Evolutionary conservation across 1,140 invertebrate genomes (phyloP), one percentile per base, ranked within the genome.

Genomic region (Meloidogyne floridensis): DNA sequence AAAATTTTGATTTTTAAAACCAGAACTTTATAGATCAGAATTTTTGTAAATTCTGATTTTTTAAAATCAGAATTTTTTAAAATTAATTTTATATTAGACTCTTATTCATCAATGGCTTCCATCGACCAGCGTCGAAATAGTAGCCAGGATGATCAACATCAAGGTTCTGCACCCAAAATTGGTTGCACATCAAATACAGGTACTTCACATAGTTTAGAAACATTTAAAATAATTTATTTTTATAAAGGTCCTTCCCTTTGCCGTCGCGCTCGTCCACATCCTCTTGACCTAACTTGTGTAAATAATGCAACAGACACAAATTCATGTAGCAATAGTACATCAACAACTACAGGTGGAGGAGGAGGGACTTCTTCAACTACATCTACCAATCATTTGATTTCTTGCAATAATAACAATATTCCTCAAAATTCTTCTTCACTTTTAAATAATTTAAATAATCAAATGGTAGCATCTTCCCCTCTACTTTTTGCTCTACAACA

Each of bases 211-310:
- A 32, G 9, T 20, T 13, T 76, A 54, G 43, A 83, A 13, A 11
- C 18, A 69, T 42, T 43, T 8, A n/a, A 72, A 65, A n/a, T 32
- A 42, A n/a, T 15, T 54, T 20, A 76, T 8, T 15, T 75, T 77
- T 56, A 18, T 51, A 18, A 43, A 73, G 79, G 80, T 9, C 76
- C 54, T 4, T 75, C 65, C 8, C 56, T 87, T 15, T 83, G 87
- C 20, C 80, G 85, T 8, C 83, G 86, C 13, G 81, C 77, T 54
- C 86, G 86, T 51, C 85, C 85, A 10, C 84, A 86, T 53, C 84
- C 84, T 18, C 75, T 85, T 18, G 84, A 85, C 71, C 70, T 85
- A 72, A 85, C 84, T 20, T 83, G 77, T 43, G 74, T 82, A 20
- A 81, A 74, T 18, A 84, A 85, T 79, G 42, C 83, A 20, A 42